Evolutionary conservation across 1,140 invertebrate genomes (phyloP).

Genomic region (Vollenhovia emeryi): DNA sequence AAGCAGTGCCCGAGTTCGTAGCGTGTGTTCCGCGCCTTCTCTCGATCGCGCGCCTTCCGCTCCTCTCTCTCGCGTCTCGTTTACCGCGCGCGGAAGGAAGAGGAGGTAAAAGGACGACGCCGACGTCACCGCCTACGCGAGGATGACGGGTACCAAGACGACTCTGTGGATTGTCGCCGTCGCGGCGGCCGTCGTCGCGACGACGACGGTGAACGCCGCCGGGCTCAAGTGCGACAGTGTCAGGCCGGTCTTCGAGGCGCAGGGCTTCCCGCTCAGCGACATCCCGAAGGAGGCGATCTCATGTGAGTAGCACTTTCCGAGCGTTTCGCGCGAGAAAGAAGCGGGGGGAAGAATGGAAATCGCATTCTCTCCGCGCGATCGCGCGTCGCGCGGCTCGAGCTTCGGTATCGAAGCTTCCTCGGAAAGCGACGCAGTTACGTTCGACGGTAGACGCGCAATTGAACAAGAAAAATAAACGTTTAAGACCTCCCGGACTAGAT

Average conservation of each 20-base stretch:
- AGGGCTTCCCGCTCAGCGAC: slow-evolving; percentile 82
- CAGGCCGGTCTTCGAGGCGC: slow-evolving; percentile 80
- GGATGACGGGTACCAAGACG: slow-evolving; percentile 76
- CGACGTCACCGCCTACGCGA: slow-evolving; percentile 1
- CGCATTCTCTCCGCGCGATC: background rate
- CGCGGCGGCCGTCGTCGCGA: slow-evolving; percentile 72
- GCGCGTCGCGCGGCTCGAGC: background rate
- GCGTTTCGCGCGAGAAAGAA: background rate
- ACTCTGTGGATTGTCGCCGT: slow-evolving; percentile 77
- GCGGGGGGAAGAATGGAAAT: too few species aligned
- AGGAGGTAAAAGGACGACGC: too few species aligned
- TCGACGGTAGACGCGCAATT: too few species aligned
- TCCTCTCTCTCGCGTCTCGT: background rate
- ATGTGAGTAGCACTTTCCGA: slow-evolving; percentile 75
- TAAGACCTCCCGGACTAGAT: too few species aligned
- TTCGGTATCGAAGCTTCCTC: background rate
- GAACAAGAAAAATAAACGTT: too few species aligned
- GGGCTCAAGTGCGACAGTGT: slow-evolving; percentile 81
- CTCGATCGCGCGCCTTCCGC: background rate
- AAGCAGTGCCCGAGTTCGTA: background rate
- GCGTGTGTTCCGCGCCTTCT: background rate
- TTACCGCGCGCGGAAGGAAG: slow-evolving; percentile 6
- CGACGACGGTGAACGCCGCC: slow-evolving; percentile 63
- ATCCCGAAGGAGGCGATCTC: slow-evolving; percentile 83
- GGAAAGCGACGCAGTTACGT: too few species aligned